Evolutionary conservation across 2,797 vertebrate species (phyloP).

Genomic region (Poeciliopsis turneri): DNA sequence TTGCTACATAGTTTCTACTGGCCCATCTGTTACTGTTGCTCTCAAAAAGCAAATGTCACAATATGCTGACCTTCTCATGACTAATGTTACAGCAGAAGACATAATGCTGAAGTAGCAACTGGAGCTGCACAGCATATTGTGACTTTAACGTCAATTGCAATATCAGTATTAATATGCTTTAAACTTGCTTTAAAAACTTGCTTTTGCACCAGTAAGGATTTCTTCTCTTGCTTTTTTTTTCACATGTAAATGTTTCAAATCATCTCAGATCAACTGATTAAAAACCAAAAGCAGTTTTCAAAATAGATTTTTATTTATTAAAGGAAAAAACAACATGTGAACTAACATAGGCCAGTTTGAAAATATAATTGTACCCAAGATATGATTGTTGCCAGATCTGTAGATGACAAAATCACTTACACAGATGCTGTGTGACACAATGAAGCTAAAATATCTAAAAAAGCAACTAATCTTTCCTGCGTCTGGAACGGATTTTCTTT

Average conservation of each 20-base stretch:
- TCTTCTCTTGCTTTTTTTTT: background rate
- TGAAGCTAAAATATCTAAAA: background rate
- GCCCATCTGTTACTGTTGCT: background rate
- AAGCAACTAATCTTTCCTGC: background rate
- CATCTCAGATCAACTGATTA: background rate
- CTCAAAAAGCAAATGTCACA: background rate
- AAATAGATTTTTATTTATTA: background rate
- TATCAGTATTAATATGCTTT: background rate
- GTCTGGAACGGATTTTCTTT: background rate
- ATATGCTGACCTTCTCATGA: slow-evolving; percentile 4
- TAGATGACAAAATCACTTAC: background rate
- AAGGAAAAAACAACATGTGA: background rate
- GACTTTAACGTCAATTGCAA: background rate
- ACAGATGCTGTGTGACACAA: background rate
- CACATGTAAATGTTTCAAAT: background rate
- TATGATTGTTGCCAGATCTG: background rate
- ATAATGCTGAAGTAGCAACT: background rate
- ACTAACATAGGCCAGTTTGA: background rate
- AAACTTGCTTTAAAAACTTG: background rate
- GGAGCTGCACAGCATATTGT: background rate
- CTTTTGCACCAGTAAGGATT: background rate
- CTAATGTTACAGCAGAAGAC: background rate
- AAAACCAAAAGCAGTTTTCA: background rate
- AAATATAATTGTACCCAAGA: background rate
- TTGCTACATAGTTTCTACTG: background rate